Base-by-base conservation (phyloP, 2,797 vertebrate genomes). In the Chelon labrosus region DNA sequence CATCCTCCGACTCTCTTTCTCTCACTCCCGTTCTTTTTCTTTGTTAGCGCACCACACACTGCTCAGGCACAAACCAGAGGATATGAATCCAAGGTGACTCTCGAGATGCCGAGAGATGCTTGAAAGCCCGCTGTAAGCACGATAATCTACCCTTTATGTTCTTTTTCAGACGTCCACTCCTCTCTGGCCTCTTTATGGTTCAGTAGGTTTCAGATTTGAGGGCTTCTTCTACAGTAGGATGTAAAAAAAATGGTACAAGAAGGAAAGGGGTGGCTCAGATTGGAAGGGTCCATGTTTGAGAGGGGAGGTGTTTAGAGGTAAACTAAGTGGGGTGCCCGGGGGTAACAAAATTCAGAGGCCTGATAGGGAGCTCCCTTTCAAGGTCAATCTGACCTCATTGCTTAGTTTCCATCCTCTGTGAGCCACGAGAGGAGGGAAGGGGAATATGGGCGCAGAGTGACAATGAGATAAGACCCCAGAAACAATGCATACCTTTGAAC, bases 351-450 rank as follows among this genome's bases (percentile, higher is more conserved):
- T 86, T 84, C 79, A 70, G 59, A 83, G 88, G 83, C 75, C 85
- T 85, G 80, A 70, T 67, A 85, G 89, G 86, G 89, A 92, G 90
- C 87, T 89, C 91, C 86, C 89, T 89, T 87, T 94, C 94, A 95
- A 95, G 95, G 95, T 94, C 94, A 86, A 73, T 83, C 83, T 92
- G 91, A 93, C 93, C 93, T 93, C 91, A 93, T 90, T 93, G 92
- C 90, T 93, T 90, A 89, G 90, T 89, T 92, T 92, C 91, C 91
- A 92, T 93, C 92, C 88, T 88, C 79, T 64, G 56, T 73, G 84
- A 83, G 85, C 74, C 65, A 56, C 31, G 41, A 82, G 80, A 77
- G 79, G 70, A 83, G 69, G 71, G 82, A 73, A 80, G 70, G 85
- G 73, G 74, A 77, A 82, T 82, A 75, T 75, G 79, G 82, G 89